Evolutionary conservation across 2,113 vertebrate genomes (phyloP), one percentile per base, ranked within the genome.

Genomic region (Trachemys scripta): DNA sequence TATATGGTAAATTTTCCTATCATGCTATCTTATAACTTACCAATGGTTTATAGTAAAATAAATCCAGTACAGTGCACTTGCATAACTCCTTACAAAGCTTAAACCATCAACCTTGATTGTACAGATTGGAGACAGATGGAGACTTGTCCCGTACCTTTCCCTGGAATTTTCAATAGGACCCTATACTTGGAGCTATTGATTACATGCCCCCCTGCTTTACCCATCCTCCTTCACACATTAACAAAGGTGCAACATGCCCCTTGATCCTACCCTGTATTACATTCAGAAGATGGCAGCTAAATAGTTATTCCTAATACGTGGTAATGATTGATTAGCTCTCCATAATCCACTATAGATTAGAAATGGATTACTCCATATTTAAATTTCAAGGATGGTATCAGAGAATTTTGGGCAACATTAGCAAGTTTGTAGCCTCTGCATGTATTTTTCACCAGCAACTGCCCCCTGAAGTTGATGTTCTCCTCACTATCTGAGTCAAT

Each of bases 391-490:
- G 62, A 65, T 65, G 29, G 17, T 22, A 38, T 72, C 35, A 65
- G 12, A 8, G 10, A 38, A 69, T 35, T 35, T 19, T 10, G 65
- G 65, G 17, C 65, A 69, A 72, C 8, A 10, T 20, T 20, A 19
- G 8, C 4, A 5, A 72, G 62, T 22, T 8, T 72, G 35, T 16
- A 22, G n/a, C 17, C 9, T n/a, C 65, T 19, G 8, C 35, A 38
- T n/a, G 65, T 17, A 72, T 38, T 38, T 72, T 38, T 72, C 3
- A 72, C 38, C 5, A 22, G 35, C 35, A 72, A 12, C 5, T 0
- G 1, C 1, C 24, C 12, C 38, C 72, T 24, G 14, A 6, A 51
- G 3, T 8, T 45, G 65, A 2, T 0, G 0, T 27, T 10, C 31
- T 50, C 31, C 7, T 1, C n/a, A 2, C 1, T 56, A 20, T 9